phyloP scores from a whole-genome alignment of 2,113 vertebrate genomes.

The Beaufortia kweichowensis region DNA sequence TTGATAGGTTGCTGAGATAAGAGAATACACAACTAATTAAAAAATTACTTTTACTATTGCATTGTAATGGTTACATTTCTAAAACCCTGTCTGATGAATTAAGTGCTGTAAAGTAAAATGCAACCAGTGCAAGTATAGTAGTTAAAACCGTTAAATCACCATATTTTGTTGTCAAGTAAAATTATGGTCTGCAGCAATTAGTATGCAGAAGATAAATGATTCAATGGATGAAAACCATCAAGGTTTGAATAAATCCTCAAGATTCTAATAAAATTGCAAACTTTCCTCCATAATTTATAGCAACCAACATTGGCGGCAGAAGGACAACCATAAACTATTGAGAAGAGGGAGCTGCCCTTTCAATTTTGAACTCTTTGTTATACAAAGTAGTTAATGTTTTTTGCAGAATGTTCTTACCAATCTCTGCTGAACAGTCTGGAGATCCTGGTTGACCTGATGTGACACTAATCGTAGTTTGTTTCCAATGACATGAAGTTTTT shows the following conservation, averaged over 20 bases:
- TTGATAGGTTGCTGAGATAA: too few species aligned
- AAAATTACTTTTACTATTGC: too few species aligned
- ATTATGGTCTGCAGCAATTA: not conserved
- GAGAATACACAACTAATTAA: too few species aligned
- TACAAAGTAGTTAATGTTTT: not conserved
- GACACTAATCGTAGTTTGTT: slow-evolving; percentile 80
- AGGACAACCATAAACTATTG: not conserved
- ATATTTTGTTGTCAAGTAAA: not conserved
- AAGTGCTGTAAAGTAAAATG: too few species aligned
- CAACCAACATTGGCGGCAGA: not conserved
- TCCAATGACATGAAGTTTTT: slow-evolving; percentile 84
- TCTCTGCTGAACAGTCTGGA: slow-evolving; percentile 69
- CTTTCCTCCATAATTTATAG: not conserved
- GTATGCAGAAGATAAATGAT: not conserved
- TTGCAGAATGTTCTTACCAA: slow-evolving; percentile 74
- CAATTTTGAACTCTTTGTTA: not conserved
- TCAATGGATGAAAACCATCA: not conserved
- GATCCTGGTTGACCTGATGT: slow-evolving; percentile 78
- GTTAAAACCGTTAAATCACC: not conserved
- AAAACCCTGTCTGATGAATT: too few species aligned
- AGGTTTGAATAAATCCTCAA: not conserved
- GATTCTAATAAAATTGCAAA: not conserved
- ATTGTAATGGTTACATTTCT: too few species aligned
- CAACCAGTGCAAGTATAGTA: not conserved
- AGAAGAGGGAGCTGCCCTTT: not conserved